Conservation (phyloP, 2,797 vertebrate species). For the Pachyuromys duprasi region DNA sequence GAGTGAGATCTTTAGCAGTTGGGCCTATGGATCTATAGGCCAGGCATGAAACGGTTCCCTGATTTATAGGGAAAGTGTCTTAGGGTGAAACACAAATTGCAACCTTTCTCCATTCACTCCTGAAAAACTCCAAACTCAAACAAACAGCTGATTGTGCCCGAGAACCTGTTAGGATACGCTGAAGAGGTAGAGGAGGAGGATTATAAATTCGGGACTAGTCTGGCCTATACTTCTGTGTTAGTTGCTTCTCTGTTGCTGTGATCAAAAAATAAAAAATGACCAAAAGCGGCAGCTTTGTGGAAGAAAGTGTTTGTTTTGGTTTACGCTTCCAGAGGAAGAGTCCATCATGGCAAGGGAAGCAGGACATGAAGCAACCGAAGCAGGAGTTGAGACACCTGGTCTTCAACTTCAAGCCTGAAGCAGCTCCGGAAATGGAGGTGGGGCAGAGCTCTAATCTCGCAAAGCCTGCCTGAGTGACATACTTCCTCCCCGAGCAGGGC, state of each 20-base stretch:
- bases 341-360: not conserved
- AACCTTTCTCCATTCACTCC: constrained; percentile 3
- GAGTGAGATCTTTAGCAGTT: not conserved
- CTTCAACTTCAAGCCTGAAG: not conserved
- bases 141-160: not conserved
- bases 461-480: not conserved
- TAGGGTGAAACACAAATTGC: constrained; percentile 56
- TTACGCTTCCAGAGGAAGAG: not conserved
- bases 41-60: not conserved
- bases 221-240: not conserved
- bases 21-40: not conserved
- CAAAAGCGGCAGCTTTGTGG: not conserved
- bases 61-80: constrained; percentile 35
- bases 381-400: not conserved
- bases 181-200: not conserved
- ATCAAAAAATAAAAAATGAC: not conserved
- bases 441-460: no score
- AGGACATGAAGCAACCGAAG: no score
- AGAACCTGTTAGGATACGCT: not conserved
- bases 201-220: not conserved
- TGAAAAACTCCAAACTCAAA: not conserved
- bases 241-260: not conserved
- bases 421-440: not conserved
- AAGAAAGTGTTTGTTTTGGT: not conserved
- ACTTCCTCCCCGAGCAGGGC: not conserved